These are phyloP conservation scores for Habropoda laboriosa DNA, from an alignment of 1,140 invertebrate genomes.

Conservation along the genomic window DNA sequence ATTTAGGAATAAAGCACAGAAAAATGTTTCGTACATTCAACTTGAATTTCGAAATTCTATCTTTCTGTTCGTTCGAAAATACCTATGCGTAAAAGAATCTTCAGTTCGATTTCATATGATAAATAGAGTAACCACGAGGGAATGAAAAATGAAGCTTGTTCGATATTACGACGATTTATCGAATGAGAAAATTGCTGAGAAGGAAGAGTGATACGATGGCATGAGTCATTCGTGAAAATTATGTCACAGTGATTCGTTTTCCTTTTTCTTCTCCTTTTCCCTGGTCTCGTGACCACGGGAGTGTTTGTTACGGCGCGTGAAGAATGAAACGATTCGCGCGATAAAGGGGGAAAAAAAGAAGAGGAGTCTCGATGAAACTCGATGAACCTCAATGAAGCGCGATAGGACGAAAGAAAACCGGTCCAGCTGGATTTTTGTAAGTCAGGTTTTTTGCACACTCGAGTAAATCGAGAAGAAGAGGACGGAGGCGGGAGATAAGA, in stretches of 20 bases:
- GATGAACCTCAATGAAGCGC: conserved; percentile 31
- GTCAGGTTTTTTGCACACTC: conserved; percentile 30
- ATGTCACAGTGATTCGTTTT: not conserved
- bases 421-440: conserved; percentile 46
- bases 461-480: conserved; percentile 11
- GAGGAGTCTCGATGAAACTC: conserved; percentile 14
- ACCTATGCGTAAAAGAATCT: no score
- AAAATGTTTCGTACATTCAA: no score
- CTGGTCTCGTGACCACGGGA: not conserved
- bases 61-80: no score
- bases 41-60: no score
- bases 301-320: not conserved
- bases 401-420: conserved; percentile 38
- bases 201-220: not conserved
- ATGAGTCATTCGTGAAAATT: not conserved
- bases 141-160: no score
- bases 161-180: no score
- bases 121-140: no score
- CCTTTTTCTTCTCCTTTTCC: not conserved
- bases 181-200: not conserved
- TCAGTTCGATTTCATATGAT: no score
- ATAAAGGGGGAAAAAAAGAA: no score
- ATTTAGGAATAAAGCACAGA: no score
- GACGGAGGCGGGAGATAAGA: not conserved
- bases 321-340: not conserved